These are phyloP conservation scores for Mylabris phalerata DNA, from an alignment of 1,140 invertebrate species.

Conservation along the genomic window DNA sequence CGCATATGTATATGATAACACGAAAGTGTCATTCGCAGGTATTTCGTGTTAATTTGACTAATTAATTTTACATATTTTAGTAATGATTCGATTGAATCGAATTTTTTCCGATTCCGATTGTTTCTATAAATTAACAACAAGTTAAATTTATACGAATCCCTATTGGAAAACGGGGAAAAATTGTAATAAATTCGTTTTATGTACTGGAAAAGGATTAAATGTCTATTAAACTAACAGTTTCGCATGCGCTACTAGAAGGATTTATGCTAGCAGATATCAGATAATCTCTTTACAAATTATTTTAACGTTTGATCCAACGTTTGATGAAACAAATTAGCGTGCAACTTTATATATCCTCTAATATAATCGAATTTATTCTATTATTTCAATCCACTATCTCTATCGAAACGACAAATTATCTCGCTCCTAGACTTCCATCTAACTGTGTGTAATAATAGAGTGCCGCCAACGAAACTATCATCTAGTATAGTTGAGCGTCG, in stretches of 20 bases:
- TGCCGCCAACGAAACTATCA: not conserved
- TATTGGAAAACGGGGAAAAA: not conserved
- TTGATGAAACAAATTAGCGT: conserved; percentile 7
- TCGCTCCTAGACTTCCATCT: too few species aligned
- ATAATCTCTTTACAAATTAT: conserved; percentile 14
- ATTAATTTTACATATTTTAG: too few species aligned
- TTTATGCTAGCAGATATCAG: conserved; percentile 6
- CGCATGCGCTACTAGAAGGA: conserved; percentile 6
- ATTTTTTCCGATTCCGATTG: too few species aligned
- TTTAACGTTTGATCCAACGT: conserved; percentile 7
- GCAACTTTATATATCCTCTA: not conserved
- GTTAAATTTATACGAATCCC: not conserved
- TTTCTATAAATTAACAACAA: too few species aligned
- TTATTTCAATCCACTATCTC: too few species aligned
- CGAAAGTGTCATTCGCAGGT: too few species aligned
- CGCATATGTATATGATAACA: too few species aligned
- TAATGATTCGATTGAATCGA: too few species aligned
- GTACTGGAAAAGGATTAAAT: too few species aligned
- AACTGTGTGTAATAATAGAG: not conserved
- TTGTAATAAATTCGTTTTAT: too few species aligned
- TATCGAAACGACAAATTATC: too few species aligned
- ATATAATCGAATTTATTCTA: not conserved
- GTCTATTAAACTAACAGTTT: conserved; percentile 5
- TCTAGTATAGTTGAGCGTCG: not conserved
- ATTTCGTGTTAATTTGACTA: too few species aligned